A percentile compares a stretch with the other conserved stretches of the same genome.
These are phyloP conservation scores for Limonius californicus DNA, from an alignment of 1,140 invertebrate genomes.

Conservation along the genomic window DNA sequence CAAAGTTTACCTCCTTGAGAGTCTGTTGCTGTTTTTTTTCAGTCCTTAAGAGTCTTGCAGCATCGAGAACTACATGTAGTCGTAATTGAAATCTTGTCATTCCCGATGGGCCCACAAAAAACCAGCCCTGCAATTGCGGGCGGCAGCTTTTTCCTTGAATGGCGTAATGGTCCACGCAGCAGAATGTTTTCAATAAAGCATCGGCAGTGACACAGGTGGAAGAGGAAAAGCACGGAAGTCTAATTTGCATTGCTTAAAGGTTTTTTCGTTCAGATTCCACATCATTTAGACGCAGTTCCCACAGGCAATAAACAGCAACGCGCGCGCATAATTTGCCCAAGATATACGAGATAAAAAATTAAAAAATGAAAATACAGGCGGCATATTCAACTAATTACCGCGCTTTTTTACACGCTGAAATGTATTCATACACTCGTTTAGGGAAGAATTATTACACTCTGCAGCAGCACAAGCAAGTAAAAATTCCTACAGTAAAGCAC, in stretches of 20 bases:
- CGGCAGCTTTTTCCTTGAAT: neutral
- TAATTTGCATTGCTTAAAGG: neutral
- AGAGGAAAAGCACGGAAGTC: neutral
- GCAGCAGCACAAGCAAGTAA: neutral
- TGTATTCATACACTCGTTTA: conserved; percentile 7
- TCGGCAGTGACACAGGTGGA: neutral
- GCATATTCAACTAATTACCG: conserved; percentile 1
- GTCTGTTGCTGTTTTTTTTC: too few relatives aligned
- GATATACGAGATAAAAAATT: neutral
- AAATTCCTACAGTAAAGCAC: too few relatives aligned
- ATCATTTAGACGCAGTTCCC: neutral
- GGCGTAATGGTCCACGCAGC: neutral
- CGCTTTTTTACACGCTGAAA: neutral
- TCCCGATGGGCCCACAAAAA: neutral
- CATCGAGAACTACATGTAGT: too few relatives aligned
- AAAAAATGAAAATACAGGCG: conserved; percentile 3
- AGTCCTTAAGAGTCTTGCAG: too few relatives aligned
- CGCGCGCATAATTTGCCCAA: neutral
- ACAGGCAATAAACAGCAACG: conserved; percentile 3
- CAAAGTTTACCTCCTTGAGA: too few relatives aligned
- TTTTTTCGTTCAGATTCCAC: neutral
- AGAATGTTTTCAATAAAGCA: neutral
- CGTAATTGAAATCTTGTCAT: neutral
- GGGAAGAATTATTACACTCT: neutral
- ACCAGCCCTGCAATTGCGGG: neutral